Evolutionary conservation across 2,888 invertebrate genomes (phyloP).

Genomic region (Acanthosepion pharaonis): DNA sequence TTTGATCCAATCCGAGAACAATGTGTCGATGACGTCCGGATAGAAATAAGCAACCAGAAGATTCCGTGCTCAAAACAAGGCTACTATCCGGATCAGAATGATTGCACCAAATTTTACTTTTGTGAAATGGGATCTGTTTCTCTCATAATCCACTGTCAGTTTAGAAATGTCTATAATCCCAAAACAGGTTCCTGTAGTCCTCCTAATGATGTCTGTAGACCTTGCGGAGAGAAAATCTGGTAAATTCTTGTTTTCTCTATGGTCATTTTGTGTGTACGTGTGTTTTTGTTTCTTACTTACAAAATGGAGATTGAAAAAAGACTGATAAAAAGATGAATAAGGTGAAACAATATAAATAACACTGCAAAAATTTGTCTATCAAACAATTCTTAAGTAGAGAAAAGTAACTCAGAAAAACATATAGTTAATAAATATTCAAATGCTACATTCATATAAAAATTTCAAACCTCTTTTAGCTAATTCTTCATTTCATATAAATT

Average conservation of each 20-base stretch:
- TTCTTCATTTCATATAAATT: too few relatives aligned
- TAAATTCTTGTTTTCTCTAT: not conserved
- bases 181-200: slow-evolving; percentile 39
- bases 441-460: too few relatives aligned
- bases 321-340: too few relatives aligned
- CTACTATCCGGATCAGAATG: slow-evolving; percentile 57
- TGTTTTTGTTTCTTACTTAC: not conserved
- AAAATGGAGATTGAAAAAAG: too few relatives aligned
- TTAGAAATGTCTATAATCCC: slow-evolving; percentile 45
- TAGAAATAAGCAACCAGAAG: slow-evolving; percentile 54
- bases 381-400: too few relatives aligned
- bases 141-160: slow-evolving; percentile 53
- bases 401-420: too few relatives aligned
- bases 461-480: too few relatives aligned
- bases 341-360: too few relatives aligned
- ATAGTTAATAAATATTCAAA: too few relatives aligned
- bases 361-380: too few relatives aligned
- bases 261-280: not conserved
- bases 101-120: slow-evolving; percentile 60
- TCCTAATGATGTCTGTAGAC: not conserved
- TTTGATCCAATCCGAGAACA: slow-evolving; percentile 56
- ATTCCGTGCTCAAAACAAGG: slow-evolving; percentile 53
- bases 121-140: slow-evolving; percentile 54
- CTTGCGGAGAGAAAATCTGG: not conserved
- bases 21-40: slow-evolving; percentile 54